A percentile compares a stretch with the other conserved stretches of the same genome.
These are phyloP conservation scores for Picathartes gymnocephalus DNA, from an alignment of 2,113 vertebrate genomes.

Conservation along the genomic window DNA sequence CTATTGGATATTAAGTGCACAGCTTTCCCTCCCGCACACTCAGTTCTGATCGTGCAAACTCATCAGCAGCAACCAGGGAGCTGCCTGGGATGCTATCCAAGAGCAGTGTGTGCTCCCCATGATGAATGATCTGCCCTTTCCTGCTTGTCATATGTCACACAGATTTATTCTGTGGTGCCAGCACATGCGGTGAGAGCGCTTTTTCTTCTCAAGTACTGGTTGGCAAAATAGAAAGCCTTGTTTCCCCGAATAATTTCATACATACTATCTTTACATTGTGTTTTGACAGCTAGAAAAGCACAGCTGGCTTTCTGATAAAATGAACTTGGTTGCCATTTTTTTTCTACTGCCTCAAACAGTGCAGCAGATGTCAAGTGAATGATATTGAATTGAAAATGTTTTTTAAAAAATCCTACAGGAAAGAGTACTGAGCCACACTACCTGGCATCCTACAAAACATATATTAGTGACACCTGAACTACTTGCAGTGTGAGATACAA, in stretches of 20 bases:
- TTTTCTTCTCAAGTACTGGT: background rate
- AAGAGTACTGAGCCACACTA: background rate
- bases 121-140: conserved; percentile 61
- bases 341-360: background rate
- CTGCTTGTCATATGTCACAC: background rate
- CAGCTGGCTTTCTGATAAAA: background rate
- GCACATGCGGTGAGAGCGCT: background rate
- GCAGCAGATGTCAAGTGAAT: background rate
- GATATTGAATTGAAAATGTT: background rate
- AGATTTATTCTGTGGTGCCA: background rate
- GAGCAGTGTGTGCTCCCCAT: background rate
- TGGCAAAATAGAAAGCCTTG: background rate
- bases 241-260: background rate
- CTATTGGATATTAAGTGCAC: conserved; percentile 21
- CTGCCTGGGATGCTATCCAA: conserved; percentile 33
- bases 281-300: conserved; percentile 3
- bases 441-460: background rate
- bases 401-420: background rate
- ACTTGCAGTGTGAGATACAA: background rate
- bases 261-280: background rate
- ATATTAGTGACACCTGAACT: background rate
- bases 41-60: conserved; percentile 12
- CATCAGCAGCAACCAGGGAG: conserved; percentile 35
- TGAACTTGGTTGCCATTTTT: background rate
- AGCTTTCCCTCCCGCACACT: background rate